A percentile compares a stretch with the other conserved stretches of the same genome.
These are phyloP conservation scores for Calycopis cecrops DNA, from an alignment of 1,140 invertebrate species.

Conservation along the genomic window DNA sequence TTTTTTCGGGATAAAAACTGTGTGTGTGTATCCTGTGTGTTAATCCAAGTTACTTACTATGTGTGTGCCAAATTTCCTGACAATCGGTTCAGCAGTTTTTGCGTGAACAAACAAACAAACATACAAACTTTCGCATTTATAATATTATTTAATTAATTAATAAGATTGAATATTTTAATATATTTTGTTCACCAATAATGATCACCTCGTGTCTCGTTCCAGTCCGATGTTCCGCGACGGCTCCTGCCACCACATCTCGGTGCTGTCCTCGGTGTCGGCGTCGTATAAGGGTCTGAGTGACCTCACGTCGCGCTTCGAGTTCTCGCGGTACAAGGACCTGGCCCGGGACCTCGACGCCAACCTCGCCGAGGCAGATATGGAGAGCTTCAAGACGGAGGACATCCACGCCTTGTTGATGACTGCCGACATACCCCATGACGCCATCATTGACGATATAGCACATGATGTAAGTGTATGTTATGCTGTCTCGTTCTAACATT, in stretches of 20 bases:
- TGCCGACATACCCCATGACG: slow-evolving; percentile 82
- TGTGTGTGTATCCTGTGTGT: too few relatives aligned
- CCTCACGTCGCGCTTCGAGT: slow-evolving; percentile 75
- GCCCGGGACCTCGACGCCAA: slow-evolving; percentile 93
- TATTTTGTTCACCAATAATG: too few relatives aligned
- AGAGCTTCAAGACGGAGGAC: slow-evolving; percentile 93
- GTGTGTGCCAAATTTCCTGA: too few relatives aligned
- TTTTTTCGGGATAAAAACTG: too few relatives aligned
- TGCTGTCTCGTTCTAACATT: background rate
- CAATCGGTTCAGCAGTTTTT: too few relatives aligned
- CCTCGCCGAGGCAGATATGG: slow-evolving; percentile 95
- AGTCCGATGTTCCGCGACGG: slow-evolving; percentile 84
- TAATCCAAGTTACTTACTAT: too few relatives aligned
- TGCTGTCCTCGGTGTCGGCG: slow-evolving; percentile 86
- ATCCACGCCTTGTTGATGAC: slow-evolving; percentile 87
- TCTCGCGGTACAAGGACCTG: slow-evolving; percentile 87
- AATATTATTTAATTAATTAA: too few relatives aligned
- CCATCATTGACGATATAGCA: slow-evolving; percentile 58
- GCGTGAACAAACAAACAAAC: too few relatives aligned
- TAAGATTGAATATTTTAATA: too few relatives aligned
- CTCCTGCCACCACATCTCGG: slow-evolving; percentile 85
- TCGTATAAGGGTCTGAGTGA: slow-evolving; percentile 85
- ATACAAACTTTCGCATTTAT: too few relatives aligned
- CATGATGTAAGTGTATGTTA: slow-evolving; percentile 57
- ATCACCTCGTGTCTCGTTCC: slow-evolving; percentile 47